Evolutionary conservation across 2,888 invertebrate species (phyloP), one percentile per base, ranked within the genome.

Genomic region (Trichacis sp.): DNA sequence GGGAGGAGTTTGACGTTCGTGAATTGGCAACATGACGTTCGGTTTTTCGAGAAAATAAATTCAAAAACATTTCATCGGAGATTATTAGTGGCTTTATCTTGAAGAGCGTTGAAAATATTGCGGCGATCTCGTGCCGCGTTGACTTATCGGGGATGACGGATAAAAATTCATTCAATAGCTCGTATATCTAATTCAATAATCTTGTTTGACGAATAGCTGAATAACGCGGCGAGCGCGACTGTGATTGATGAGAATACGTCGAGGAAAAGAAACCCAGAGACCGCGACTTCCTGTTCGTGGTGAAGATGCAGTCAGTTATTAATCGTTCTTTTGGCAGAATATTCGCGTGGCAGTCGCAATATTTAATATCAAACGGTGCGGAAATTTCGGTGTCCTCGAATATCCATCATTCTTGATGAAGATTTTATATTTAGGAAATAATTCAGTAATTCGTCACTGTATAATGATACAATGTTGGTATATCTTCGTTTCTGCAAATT

Each of bases 141-240:
- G n/a, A n/a, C n/a, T n/a, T n/a, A n/a, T n/a, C n/a, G 18, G 40
- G 14, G 40, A 40, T 73, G 69, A 74, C 70, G 72, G 18, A 65
- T 69, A 52, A 63, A 66, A 74, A 69, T 77, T 74, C 77, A 78
- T 77, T 74, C 76, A 73, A 75, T 73, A 70, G 71, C 68, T 73
- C 58, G 79, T 77, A 77, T 81, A 82, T 83, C 82, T 81, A 77
- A 80, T 80, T 79, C 73, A 77, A 80, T 80, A 75, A 81, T 81
- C 81, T 79, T 24, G 49, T 57, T 47, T 60, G 67, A 64, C 40
- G 40, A 40, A 17, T 17, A 40, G 15, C 40, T 40, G 40, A 40
- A 40, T 40, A 40, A 40, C 18, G 18, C 40, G 40, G 14, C 8
- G 18, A 17, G 18, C 14, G 18, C 18, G n/a, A n/a, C n/a, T 12